Evolutionary conservation across 2,113 vertebrate genomes (phyloP), one percentile per base, ranked within the genome.

Genomic region (Coptodon bakossiorum): DNA sequence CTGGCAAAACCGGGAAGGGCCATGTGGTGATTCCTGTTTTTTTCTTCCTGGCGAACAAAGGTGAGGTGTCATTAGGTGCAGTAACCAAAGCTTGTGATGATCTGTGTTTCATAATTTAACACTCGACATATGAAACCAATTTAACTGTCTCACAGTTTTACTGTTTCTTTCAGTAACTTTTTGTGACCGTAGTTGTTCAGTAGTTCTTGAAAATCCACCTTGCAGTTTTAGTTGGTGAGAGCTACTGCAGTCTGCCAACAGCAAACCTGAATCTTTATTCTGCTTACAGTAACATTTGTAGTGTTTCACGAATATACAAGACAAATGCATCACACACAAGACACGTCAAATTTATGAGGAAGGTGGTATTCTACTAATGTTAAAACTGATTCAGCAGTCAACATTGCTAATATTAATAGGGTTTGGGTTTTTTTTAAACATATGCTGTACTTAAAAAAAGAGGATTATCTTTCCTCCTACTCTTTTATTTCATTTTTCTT

Each of bases 21-120:
- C 96, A 96, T 43, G 97, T 96, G 50, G 27, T 98, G 11, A 97
- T 99, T 79, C 98, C 98, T 24, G 91, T 95, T 10, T 97, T 98
- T 95, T 87, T 82, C 88, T 98, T 99, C 94, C 73, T 94, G 73
- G 84, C 93, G 3, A 95, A 88, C 84, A 93, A 86, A 7, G 94
- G 98, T 99, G 93, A 97, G 97, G 96, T 83, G 24, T 17, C 66
- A 63, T 40, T 48, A 38, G 13, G 10, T 86, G 50, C 54, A 45
- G 13, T 73, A 34, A 48, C 14, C 17, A 6, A 48, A 78, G 13
- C 52, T 19, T 63, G 40, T 5, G 13, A 54, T 38, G 50, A 80
- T 80, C 19, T 57, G 13, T 14, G 79, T 81, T 29, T 40, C 13
- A 17, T 43, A 24, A 10, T 24, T 80, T 36, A 80, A 80, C 52